Evolutionary conservation across 1,140 invertebrate genomes (phyloP), one percentile per base, ranked within the genome.

Genomic region (Bombus picipes): DNA sequence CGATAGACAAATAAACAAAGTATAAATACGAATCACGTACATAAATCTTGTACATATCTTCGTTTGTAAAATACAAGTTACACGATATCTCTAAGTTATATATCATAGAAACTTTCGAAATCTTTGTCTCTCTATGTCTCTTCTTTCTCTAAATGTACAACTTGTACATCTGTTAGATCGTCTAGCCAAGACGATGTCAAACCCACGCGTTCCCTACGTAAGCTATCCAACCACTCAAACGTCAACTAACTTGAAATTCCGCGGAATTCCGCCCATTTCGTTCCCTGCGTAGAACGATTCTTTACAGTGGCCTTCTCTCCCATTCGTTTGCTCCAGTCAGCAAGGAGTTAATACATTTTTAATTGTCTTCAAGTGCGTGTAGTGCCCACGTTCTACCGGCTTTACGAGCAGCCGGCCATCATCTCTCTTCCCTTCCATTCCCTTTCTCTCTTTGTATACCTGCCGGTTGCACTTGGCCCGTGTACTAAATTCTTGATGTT

Each of bases 261-360:
- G 22, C 39, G 32, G 28, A 43, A 43, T 47, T 43, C 41, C 39
- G 18, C 0, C 25, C 10, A 32, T 22, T 9, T 62, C 3, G 25
- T 25, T 34, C 18, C 1, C 18, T 10, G 8, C 6, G 9, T 12
- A 43, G 3, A 5, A 79, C 12, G 57, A 10, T 59, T 66, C 28
- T 39, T 65, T 28, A 0, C 18, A 32, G 3, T 13, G 5, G 34
- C 0, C 9, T 12, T 25, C 62, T 79, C 8, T 25, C 0, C 6
- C 59, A n/a, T 66, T 39, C n/a, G 62, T 79, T 79, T 68, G 41
- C 22, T 2, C 15, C n/a, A 22, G 39, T 15, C 68, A 39, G 53
- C 80, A 73, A 72, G 43, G 39, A 59, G 47, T 59, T 59, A 73
- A 81, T 81, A 81, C 70, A 73, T 81, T 81, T 81, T 81, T 81